Base-by-base conservation (phyloP, 2,888 invertebrate species). In the Nomada hirtipes region DNA sequence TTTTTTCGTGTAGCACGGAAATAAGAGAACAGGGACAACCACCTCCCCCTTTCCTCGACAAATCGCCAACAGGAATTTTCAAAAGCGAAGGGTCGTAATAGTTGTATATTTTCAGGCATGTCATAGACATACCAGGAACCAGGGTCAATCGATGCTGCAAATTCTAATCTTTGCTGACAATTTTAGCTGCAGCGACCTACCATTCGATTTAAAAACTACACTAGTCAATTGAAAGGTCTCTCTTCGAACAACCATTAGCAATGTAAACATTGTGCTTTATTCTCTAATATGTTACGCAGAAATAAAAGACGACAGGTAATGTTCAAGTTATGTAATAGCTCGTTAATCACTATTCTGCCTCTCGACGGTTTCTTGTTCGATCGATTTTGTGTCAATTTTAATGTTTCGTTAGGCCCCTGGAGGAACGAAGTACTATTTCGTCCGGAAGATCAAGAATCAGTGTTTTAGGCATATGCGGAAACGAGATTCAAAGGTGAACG, bases 391-490 rank as follows among this genome's bases (percentile, higher is more conserved):
- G 2, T 68, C 65, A 18, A 68, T 59, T 18, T 36, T 10, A 0
- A 44, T n/a, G 18, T 10, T 15, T n/a, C 1, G 13, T 47, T 29
- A 52, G 52, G 7, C 0, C 13, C 10, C 1, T 29, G 36, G 36
- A 23, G 3, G 2, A 23, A 23, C 15, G 13, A 2, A 50, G 0
- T 36, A 13, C 3, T 47, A 44, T 69, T 50, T n/a, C 26, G 36
- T n/a, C 11, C 74, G 44, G 23, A 68, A 81, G 55, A 42, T 63
- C 20, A 15, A 23, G 47, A 29, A 69, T 10, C n/a, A 36, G 10
- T 78, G 69, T 83, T 79, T 64, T 64, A 60, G 79, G 59, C 77
- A 69, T 59, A 60, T 26, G n/a, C 52, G 72, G 69, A 72, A 85
- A 72, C 57, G 2, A 29, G 42, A 71, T 76, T 60, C 59, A 76